Conservation (phyloP, 2,888 invertebrate genomes). For the Drosophila yooni region DNA sequence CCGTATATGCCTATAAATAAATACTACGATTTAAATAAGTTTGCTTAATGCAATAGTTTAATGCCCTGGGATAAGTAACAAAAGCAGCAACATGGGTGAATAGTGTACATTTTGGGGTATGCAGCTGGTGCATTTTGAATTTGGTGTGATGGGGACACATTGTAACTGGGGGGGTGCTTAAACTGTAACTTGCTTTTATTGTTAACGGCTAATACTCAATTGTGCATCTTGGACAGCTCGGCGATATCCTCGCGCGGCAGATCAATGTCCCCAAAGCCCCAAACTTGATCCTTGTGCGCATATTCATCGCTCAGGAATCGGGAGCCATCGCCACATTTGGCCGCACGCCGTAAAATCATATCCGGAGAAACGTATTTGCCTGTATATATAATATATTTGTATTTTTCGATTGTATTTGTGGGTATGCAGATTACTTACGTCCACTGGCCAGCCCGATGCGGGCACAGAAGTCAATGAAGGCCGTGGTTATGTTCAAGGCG, state of each 20-base stretch:
- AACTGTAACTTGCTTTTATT: slow-evolving; percentile 43
- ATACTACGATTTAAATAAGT: neutral
- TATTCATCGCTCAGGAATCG: slow-evolving; percentile 84
- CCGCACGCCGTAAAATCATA: slow-evolving; percentile 87
- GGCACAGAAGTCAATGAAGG: slow-evolving; percentile 92
- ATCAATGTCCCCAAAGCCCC: slow-evolving; percentile 89
- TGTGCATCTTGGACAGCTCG: slow-evolving; percentile 87
- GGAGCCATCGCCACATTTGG: slow-evolving; percentile 88
- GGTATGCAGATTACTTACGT: slow-evolving; percentile 84
- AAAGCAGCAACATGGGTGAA: slow-evolving; percentile 41
- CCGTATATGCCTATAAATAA: slow-evolving; percentile 10
- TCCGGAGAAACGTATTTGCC: slow-evolving; percentile 87
- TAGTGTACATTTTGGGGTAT: neutral
- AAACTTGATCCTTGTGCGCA: slow-evolving; percentile 85
- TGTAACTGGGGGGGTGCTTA: slow-evolving; percentile 15
- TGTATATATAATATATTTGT: slow-evolving; percentile 33
- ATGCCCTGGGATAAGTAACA: slow-evolving; percentile 57
- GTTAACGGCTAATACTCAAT: slow-evolving; percentile 70
- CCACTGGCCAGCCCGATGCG: slow-evolving; percentile 93
- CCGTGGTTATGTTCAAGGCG: slow-evolving; percentile 90
- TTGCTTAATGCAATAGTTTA: slow-evolving; percentile 41
- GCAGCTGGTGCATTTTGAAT: neutral
- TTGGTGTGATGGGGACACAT: neutral
- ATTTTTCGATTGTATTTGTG: neutral
- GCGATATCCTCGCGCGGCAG: slow-evolving; percentile 86